Evolutionary conservation across 2,888 invertebrate genomes (phyloP), one percentile per base, ranked within the genome.

Genomic region (Himalopsyche japonica): DNA sequence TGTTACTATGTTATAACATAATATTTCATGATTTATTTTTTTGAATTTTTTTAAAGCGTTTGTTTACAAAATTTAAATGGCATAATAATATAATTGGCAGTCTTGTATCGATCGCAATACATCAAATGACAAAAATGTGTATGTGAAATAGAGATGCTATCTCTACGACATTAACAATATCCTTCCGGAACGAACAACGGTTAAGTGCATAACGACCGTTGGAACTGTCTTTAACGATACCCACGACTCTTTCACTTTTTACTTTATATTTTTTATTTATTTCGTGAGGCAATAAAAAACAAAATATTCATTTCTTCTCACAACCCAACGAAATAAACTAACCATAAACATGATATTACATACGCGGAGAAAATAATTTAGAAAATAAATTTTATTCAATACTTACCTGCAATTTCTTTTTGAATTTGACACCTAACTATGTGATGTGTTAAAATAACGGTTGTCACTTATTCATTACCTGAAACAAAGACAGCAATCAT

Each of bases 121-220:
- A 34, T 76, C 76, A n/a, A 76, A 30, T 76, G n/a, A 76, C 4
- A 76, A n/a, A 76, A 27, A 76, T 18, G n/a, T 76, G 7, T 30
- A 30, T 30, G 27, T 30, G 24, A 30, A 32, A 15, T 34, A n/a
- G 24, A 37, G 76, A 37, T 47, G 80, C 30, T 77, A 15, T 76
- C 83, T 77, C 78, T 37, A 79, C 77, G 80, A 77, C 80, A 82
- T 77, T 70, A 85, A 85, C 82, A 82, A 82, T 77, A 82, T 80
- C 82, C 80, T 82, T 85, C 84, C 80, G 76, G 27, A 30, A 27
- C 27, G 76, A 78, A 64, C 47, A 57, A 37, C 30, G 47, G 77
- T 49, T 82, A 79, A 82, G 79, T 79, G 76, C 15, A 43, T 80
- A 85, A 85, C 80, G 84, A 81, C 82, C 77, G 82, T 82, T 82